phyloP scores from a whole-genome alignment of 2,888 invertebrate species.

The Drosophila birchii region DNA sequence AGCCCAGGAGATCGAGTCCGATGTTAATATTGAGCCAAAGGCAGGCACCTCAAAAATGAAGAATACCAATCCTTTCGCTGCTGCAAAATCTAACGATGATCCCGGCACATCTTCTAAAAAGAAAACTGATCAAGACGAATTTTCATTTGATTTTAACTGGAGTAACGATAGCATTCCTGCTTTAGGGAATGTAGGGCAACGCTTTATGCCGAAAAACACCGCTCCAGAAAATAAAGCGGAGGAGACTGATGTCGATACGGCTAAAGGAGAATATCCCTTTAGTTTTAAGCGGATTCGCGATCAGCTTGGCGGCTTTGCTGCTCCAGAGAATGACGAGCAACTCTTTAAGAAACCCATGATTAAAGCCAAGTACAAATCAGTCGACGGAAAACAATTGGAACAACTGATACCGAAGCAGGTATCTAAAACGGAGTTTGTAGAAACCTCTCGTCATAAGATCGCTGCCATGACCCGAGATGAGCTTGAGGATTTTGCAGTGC shows the following conservation, averaged over 20 bases:
- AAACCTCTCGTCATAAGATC: background rate
- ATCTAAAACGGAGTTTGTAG: background rate
- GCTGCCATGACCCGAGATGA: background rate
- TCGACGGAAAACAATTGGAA: background rate
- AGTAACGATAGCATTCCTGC: too few species aligned
- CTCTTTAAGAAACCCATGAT: background rate
- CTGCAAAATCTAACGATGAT: background rate
- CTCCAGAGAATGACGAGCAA: background rate
- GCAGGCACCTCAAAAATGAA: background rate
- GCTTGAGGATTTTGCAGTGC: background rate
- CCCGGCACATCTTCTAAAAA: background rate
- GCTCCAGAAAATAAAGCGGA: too few species aligned
- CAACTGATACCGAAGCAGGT: background rate
- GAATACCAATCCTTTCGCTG: background rate
- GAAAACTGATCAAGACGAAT: background rate
- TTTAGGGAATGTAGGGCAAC: too few species aligned
- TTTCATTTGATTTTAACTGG: too few species aligned
- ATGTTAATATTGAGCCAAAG: background rate
- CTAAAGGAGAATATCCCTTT: background rate
- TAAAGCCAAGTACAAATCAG: background rate
- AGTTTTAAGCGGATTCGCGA: background rate
- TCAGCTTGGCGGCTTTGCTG: background rate
- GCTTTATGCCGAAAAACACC: too few species aligned
- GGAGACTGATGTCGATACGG: background rate
- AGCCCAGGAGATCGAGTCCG: background rate